Base-by-base conservation (phyloP, 2,888 invertebrate genomes). In the Diachrysia chrysitis region DNA sequence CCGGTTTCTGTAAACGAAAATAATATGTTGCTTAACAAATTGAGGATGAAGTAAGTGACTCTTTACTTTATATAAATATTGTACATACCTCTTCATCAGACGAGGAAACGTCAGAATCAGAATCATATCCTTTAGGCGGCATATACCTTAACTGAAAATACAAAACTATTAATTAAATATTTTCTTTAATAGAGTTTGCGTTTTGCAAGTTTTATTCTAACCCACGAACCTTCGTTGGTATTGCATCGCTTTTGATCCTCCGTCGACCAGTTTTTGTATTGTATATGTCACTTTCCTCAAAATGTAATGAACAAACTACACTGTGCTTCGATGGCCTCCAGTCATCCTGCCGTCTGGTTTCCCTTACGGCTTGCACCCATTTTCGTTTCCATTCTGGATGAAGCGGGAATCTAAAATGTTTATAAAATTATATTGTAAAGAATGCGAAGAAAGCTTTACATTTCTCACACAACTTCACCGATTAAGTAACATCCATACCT, bases 241-340 rank as follows among this genome's bases (percentile, higher is more conserved):
- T 2, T 12, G 48, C 48, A 19, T 51, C 19, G 17, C 17, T 19
- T 12, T 51, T 51, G 48, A 51, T 9, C 48, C 48, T 17, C 21
- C 19, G 17, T 14, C 48, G 48, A 19, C 48, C 48, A 51, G 12
- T 21, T 12, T 51, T 51, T 9, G 48, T 51, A 7, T 2, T 3
- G 17, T 51, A 51, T 51, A 9, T 51, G 48, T 51, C 48, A 12
- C 12, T 14, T 14, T 51, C 48, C 0, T 51, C 21, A 51, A 51
- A 51, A 51, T 51, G 48, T 51, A 51, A 10, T 12, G 48, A 51
- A 21, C 48, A 51, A 10, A 51, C 48, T 3, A 51, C 48, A 51
- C 48, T 51, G 12, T 21, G 21, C 48, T 19, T 51, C 21, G 48
- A 51, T 21, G 48, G 48, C 48, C 48, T 51, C 48, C 48, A 51